These are phyloP conservation scores for Tragelaphus oryx DNA, from an alignment of 2,797 vertebrate species.

Conservation along the genomic window DNA sequence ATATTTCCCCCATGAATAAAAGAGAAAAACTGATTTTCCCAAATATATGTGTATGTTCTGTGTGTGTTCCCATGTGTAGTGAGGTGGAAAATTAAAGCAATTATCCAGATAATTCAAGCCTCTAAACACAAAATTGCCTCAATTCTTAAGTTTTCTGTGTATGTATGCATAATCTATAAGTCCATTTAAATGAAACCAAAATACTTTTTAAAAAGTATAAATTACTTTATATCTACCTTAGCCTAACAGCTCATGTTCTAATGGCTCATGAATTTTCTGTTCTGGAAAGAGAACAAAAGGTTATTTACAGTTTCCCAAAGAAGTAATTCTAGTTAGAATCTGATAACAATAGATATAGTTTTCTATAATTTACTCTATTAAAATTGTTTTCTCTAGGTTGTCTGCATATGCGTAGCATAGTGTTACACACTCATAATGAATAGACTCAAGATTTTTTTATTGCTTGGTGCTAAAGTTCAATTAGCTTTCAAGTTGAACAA, in stretches of 20 bases:
- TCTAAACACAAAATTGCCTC: constrained; percentile 42
- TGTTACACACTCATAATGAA: neutral
- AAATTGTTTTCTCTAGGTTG: neutral
- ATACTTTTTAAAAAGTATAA: neutral
- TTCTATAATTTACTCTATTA: neutral
- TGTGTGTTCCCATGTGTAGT: constrained; percentile 34
- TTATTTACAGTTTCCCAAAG: neutral
- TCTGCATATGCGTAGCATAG: neutral
- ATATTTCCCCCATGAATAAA: neutral
- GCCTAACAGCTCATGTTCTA: neutral
- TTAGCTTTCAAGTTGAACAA: neutral
- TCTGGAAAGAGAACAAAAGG: neutral
- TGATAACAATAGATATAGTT: neutral
- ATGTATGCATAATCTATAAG: neutral
- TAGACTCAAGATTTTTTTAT: neutral
- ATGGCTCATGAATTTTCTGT: neutral
- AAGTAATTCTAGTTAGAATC: neutral
- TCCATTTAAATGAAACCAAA: constrained; percentile 28
- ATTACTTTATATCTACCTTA: neutral
- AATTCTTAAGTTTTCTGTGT: constrained; percentile 25
- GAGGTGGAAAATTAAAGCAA: constrained; percentile 61
- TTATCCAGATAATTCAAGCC: constrained; percentile 58
- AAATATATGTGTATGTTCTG: neutral
- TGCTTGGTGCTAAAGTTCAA: neutral
- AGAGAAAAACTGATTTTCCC: neutral